phyloP scores from a whole-genome alignment of 23 tunicate genomes.

The Ciona savignyi region DNA sequence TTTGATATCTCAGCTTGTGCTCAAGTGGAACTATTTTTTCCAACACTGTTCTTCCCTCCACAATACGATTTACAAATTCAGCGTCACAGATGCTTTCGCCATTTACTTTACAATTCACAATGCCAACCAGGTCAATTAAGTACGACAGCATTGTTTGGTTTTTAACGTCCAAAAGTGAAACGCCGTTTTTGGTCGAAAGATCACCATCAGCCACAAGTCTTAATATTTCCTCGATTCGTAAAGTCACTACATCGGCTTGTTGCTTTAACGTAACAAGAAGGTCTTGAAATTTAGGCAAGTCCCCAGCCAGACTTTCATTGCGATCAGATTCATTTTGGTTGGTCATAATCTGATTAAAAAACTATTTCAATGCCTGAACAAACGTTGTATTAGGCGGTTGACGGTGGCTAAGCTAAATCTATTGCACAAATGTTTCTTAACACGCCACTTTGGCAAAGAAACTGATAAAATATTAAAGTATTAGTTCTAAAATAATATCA shows the following conservation, averaged over 20 bases:
- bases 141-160: no score
- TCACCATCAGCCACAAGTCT: not conserved
- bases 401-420: no score
- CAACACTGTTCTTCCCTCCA: constrained; percentile 21
- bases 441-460: no score
- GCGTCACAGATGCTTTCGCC: constrained; percentile 15
- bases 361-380: no score
- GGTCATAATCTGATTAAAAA: no score
- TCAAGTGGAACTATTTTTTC: constrained; percentile 30
- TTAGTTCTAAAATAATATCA: no score
- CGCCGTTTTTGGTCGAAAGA: constrained; percentile 18
- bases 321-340: no score
- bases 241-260: not conserved
- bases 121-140: no score
- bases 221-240: not conserved
- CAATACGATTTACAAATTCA: constrained; percentile 4
- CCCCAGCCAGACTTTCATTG: constrained; percentile 4
- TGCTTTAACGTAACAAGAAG: not conserved
- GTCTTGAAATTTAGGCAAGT: constrained; percentile 3
- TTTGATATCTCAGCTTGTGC: constrained; percentile 34
- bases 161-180: constrained; percentile 37
- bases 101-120: constrained; percentile 7
- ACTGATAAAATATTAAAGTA: no score
- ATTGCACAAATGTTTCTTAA: no score
- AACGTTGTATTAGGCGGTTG: no score